Percentiles rank a stretch among this genome's conserved stretches.
phyloP scores from a whole-genome alignment of 64 coral and sea anemone genomes.

The Dendrophyllia cribrosa region DNA sequence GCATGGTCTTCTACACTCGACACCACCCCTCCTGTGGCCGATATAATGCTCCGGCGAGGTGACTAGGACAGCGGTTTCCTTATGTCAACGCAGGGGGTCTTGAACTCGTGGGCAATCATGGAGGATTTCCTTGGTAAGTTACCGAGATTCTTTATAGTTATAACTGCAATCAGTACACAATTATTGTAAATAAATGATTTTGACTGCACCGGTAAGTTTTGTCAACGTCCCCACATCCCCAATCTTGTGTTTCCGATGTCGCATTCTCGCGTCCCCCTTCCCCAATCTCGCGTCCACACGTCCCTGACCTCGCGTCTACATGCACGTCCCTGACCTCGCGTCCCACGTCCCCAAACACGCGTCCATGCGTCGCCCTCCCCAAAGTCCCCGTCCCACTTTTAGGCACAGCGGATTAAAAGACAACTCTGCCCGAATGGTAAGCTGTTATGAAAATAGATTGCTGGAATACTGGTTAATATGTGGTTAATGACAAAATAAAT shows the following conservation, averaged over 20 bases:
- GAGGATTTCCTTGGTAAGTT: no score
- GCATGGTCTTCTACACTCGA: no score
- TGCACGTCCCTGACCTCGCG: neutral
- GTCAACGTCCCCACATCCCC: neutral
- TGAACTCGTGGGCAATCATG: no score
- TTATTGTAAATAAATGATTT: neutral
- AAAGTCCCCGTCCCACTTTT: constrained; percentile 1
- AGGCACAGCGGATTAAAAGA: neutral
- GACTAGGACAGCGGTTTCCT: neutral
- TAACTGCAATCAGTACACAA: neutral
- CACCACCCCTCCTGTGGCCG: neutral
- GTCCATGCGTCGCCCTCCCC: neutral
- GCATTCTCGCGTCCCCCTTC: neutral
- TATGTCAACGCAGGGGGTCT: neutral
- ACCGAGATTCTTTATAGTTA: no score
- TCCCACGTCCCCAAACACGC: neutral
- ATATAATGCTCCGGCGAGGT: neutral
- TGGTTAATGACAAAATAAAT: no score
- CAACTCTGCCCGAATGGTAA: neutral
- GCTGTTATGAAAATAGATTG: no score
- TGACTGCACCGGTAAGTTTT: neutral
- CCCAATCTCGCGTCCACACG: no score
- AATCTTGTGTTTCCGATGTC: neutral
- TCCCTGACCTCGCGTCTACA: neutral
- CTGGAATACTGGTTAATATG: no score